Percentiles rank a stretch among this genome's conserved stretches.
phyloP scores from a whole-genome alignment of 2,797 vertebrate genomes.

The Lacerta bilineata region DNA sequence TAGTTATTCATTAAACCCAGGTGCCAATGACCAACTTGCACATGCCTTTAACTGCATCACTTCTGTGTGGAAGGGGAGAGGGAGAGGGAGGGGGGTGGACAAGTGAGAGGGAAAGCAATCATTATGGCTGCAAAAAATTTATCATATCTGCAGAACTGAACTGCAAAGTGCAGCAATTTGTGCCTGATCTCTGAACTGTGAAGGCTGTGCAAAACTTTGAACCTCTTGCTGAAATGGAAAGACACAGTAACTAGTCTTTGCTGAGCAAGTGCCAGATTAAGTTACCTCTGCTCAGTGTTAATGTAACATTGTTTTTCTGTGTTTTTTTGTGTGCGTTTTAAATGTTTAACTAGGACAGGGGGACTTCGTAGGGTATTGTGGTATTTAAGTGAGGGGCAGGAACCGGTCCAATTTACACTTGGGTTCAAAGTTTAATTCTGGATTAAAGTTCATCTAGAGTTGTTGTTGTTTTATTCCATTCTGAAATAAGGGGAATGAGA shows the following conservation, averaged over 20 bases:
- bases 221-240: constrained; percentile 73
- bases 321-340: constrained; percentile 49
- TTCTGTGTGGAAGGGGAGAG: constrained; percentile 45
- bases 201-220: constrained; percentile 79
- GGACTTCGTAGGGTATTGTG: neutral
- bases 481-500: constrained; percentile 44
- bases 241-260: constrained; percentile 67
- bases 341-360: constrained; percentile 66
- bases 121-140: constrained; percentile 79
- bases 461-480: too few species aligned
- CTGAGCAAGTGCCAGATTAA: constrained; percentile 61
- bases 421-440: constrained; percentile 24
- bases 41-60: constrained; percentile 75
- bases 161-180: constrained; percentile 79
- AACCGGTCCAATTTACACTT: constrained; percentile 37
- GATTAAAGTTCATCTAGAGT: constrained; percentile 37
- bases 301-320: constrained; percentile 39
- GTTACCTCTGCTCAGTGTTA: constrained; percentile 69
- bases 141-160: constrained; percentile 81
- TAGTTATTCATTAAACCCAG: constrained; percentile 86
- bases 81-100: neutral
- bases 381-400: neutral
- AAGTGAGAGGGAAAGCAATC: constrained; percentile 56
- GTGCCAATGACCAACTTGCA: constrained; percentile 82
- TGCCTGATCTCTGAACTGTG: constrained; percentile 80